Conservation (phyloP, 2,113 vertebrate species). For the Sinocyclocheilus rhinocerous region DNA sequence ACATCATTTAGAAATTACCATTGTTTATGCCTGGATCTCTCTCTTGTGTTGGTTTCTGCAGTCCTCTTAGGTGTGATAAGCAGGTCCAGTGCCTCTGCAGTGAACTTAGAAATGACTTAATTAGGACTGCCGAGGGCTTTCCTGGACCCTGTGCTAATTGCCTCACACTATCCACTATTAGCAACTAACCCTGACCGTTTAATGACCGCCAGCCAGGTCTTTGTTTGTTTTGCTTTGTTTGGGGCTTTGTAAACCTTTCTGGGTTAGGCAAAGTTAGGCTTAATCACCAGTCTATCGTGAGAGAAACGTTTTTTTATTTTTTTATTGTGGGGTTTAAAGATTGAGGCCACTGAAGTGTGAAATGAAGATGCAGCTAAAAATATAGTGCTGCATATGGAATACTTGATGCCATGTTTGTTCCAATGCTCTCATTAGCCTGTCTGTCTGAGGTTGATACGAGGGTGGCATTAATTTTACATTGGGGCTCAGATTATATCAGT, state of each 20-base stretch:
- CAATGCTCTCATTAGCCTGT: constrained; percentile 44
- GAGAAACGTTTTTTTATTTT: not conserved
- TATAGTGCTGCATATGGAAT: constrained; percentile 22
- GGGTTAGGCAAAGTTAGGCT: not conserved
- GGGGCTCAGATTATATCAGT: constrained; percentile 25
- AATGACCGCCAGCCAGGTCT: constrained; percentile 26
- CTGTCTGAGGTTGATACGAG: constrained; percentile 31
- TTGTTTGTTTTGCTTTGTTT: constrained; percentile 34
- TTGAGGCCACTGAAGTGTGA: constrained; percentile 26
- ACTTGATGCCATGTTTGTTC: constrained; percentile 32
- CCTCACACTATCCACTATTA: constrained; percentile 43
- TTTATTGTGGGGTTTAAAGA: not conserved
- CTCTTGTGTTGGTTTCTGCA: not conserved
- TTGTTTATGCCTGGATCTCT: not conserved
- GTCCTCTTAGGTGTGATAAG: constrained; percentile 20
- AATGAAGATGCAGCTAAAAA: constrained; percentile 34
- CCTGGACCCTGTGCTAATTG: constrained; percentile 24
- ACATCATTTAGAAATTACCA: not conserved
- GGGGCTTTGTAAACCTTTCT: constrained; percentile 1
- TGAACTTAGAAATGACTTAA: constrained; percentile 39
- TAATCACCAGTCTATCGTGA: not conserved
- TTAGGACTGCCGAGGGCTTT: constrained; percentile 38
- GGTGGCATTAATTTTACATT: constrained; percentile 44
- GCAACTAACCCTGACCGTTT: constrained; percentile 37
- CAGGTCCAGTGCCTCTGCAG: not conserved